Evolutionary conservation across 2,797 vertebrate genomes (phyloP).

Genomic region (Pagetopsis macropterus): DNA sequence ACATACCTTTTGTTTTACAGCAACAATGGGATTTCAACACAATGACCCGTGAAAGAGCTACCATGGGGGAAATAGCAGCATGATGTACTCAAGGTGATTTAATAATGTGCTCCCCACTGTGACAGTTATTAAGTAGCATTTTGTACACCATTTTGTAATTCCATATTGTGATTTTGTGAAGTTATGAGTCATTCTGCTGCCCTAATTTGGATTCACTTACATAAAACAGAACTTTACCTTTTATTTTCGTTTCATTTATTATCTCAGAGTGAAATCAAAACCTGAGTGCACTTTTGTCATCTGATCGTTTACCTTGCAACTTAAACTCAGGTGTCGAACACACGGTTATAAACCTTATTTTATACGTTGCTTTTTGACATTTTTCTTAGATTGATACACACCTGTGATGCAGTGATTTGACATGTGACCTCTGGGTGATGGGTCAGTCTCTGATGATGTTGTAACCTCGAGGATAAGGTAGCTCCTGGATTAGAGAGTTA

Average conservation of each 20-base stretch:
- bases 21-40: neutral
- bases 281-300: conserved; percentile 17
- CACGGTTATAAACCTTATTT: too few relatives aligned
- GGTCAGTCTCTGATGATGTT: conserved; percentile 21
- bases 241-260: neutral
- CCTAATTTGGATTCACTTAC: neutral
- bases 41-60: neutral
- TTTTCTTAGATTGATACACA: neutral
- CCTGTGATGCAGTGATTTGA: conserved; percentile 13
- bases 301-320: conserved; percentile 20
- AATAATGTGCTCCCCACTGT: neutral
- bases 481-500: conserved; percentile 47
- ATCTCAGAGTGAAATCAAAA: conserved; percentile 7
- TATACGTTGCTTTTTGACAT: too few relatives aligned
- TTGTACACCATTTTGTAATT: too few relatives aligned
- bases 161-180: too few relatives aligned
- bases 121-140: neutral
- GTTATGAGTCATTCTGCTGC: too few relatives aligned
- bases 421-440: conserved; percentile 29
- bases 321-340: neutral
- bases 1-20: neutral
- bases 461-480: conserved; percentile 33
- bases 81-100: neutral
- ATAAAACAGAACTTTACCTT: too few relatives aligned
- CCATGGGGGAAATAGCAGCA: neutral